Evolutionary conservation across 2,888 invertebrate species (phyloP), one percentile per base, ranked within the genome.

Genomic region (Drosophila austrosaltans): DNA sequence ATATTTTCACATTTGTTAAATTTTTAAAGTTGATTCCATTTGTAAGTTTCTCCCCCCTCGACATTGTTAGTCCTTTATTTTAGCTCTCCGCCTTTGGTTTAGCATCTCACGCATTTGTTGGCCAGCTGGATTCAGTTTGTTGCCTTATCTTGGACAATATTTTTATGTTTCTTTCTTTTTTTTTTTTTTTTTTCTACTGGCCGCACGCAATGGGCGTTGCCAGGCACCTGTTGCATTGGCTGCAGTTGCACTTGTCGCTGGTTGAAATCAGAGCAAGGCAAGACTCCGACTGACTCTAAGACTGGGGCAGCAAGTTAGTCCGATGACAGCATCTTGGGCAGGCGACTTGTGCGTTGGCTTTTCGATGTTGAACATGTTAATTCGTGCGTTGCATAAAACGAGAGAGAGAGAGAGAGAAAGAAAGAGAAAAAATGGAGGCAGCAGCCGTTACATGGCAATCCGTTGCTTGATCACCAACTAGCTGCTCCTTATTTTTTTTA

Each of bases 401-500:
- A 87, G 69, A 79, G 82, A 75, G 16, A 16, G 16, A 16, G 16
- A 16, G 16, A 16, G 16, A 16, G 16, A 16, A 16, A 87, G 69
- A 79, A 79, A 75, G 56, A 87, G 69, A 79, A 79, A 75, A 76
- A 76, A 83, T 64, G 53, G 60, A 54, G 77, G 48, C 54, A 63
- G 69, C 62, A 59, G 70, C 82, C 88, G 86, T 82, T 89, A 85
- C 88, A 79, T 75, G 86, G 68, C 88, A 79, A 66, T 54, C 74
- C 75, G 77, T 73, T 87, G 75, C 20, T 36, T 36, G 36, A 30
- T 30, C 30, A 5, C 8, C 8, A 8, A 5, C 32, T 32, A 42
- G 57, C 7, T 66, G 61, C 54, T 90, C 89, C 90, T 89, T 90
- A 89, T 89, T 86, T 86, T 86, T 89, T 86, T 86, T 86, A 89